Evolutionary conservation across 2,797 vertebrate species (phyloP), one percentile per base, ranked within the genome.

Genomic region (Adrianichthys oophorus): DNA sequence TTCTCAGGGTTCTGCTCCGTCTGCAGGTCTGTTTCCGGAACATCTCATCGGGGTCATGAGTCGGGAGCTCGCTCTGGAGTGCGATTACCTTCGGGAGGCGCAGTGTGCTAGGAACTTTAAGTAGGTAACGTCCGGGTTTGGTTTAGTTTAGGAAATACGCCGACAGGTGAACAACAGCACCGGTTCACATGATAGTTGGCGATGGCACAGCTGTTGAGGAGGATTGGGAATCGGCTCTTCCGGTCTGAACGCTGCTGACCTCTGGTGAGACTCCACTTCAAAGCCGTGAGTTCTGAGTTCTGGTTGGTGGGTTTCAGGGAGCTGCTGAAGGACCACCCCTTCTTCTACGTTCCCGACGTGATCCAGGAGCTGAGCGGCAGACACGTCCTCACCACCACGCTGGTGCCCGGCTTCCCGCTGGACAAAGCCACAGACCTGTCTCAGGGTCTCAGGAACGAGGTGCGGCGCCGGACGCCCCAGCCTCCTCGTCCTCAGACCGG

Each of bases 51-150:
- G 95, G 52, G 96, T 98, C 7, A 90, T 98, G 86, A 92, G 93
- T 64, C 91, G 94, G 13, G 96, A 98, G 85, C 85, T 98, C 85
- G 93, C 94, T 14, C 88, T 98, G 15, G 97, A 98, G 88, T 98
- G 97, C 1, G 95, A 98, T 81, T 98, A 98, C 80, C 76, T 95
- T 82, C 92, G 96, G 54, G 96, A 98, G 85, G 96, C 96, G 0
- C 78, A 90, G 41, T 97, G 94, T 4, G 93, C 93, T 68, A 92
- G 79, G 67, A 95, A 87, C 64, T 98, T 98, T 89, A 92, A 93
- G 96, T 98, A 84, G 18, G 88, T 21, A 21, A 21, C 19, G 3
- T 21, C 19, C 19, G 19, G 19, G 19, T 21, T 21, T 21, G 19
- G 19, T 21, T 21, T 21, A 0, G 19, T 21, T 21, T 21, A 21